phyloP scores from a whole-genome alignment of 2,797 vertebrate genomes.

The Falco concolor region DNA sequence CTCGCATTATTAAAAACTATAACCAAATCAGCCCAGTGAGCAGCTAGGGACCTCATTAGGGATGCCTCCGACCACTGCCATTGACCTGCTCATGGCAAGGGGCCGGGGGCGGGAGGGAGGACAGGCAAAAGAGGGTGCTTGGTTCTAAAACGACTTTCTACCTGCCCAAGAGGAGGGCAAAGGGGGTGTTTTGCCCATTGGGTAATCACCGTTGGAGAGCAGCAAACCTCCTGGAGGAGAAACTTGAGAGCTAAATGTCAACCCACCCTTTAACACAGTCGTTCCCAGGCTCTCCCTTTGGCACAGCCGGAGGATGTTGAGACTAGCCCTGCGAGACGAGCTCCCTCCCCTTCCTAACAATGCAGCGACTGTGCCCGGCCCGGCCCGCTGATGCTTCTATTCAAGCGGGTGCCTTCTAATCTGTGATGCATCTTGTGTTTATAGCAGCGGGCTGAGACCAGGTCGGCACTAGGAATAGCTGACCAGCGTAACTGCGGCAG shows the following conservation, averaged over 20 bases:
- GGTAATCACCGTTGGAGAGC: background rate
- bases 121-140: background rate
- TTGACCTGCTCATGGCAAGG: background rate
- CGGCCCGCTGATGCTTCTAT: rapidly evolving
- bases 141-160: background rate
- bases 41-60: constrained; percentile 53
- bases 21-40: constrained; percentile 22
- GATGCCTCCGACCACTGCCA: background rate
- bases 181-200: background rate
- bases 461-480: background rate
- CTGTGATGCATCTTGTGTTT: background rate
- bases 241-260: background rate
- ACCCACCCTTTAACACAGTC: background rate
- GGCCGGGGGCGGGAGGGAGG: background rate
- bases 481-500: background rate
- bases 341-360: background rate
- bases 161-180: background rate
- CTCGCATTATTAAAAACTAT: constrained; percentile 49
- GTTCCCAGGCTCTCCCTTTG: background rate
- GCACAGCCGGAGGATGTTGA: background rate
- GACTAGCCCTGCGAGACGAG: background rate
- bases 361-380: rapidly evolving
- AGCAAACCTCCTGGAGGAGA: background rate
- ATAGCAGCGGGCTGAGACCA: background rate
- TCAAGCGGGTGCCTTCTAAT: background rate